These are phyloP conservation scores for Polypedilum pembai DNA, from an alignment of 1,140 invertebrate species.

Conservation along the genomic window DNA sequence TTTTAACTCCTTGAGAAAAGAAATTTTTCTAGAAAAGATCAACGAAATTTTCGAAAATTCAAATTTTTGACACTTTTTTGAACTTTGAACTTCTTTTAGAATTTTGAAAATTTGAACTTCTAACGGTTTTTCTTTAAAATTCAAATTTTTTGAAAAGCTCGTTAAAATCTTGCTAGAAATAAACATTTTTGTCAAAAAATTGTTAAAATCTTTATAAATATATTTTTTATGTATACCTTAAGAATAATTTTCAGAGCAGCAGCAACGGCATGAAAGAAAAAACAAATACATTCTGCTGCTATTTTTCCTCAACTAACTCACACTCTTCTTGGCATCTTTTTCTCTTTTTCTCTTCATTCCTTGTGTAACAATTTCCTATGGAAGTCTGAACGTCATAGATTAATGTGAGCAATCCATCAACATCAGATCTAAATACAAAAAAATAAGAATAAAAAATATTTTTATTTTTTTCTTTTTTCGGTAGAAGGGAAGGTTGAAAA, in stretches of 20 bases:
- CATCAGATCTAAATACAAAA: constrained; percentile 26
- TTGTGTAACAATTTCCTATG: constrained; percentile 28
- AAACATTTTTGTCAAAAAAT: no score
- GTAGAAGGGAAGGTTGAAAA: constrained; percentile 18
- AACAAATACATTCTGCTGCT: constrained; percentile 24
- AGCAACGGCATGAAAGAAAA: background rate
- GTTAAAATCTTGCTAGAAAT: no score
- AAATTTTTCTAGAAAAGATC: no score
- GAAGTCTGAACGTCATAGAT: constrained; percentile 22
- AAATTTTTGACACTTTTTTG: no score
- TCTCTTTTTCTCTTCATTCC: background rate
- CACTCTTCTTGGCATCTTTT: background rate
- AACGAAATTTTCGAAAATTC: no score
- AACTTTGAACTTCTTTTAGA: no score
- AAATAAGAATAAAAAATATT: constrained; percentile 7
- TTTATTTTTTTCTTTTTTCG: background rate
- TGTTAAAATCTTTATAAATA: no score
- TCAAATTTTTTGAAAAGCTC: no score
- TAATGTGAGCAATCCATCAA: constrained; percentile 16
- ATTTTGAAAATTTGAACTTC: no score
- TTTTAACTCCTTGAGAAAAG: no score
- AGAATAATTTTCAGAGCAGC: background rate
- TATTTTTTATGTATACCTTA: background rate
- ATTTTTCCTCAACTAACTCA: background rate
- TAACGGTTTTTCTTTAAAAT: no score